A percentile compares a stretch with the other conserved stretches of the same genome.
Conservation (phyloP, 2,888 invertebrate genomes). For the Meloe dianella region DNA sequence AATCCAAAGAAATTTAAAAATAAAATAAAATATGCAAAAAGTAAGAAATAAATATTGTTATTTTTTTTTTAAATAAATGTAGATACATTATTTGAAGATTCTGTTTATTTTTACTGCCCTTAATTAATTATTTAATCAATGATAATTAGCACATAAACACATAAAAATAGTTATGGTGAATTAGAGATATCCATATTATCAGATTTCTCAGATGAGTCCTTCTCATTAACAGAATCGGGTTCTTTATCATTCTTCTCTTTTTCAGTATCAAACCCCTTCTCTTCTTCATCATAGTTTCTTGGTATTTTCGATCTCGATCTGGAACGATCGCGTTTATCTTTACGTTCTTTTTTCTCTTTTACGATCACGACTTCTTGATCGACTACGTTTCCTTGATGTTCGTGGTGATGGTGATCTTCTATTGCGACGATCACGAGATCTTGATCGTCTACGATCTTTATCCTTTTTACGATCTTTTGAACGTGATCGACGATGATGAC, state of each 20-base stretch:
- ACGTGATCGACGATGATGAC: constrained; percentile 62
- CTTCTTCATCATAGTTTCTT: constrained; percentile 65
- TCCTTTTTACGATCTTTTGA: constrained; percentile 65
- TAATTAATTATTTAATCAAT: constrained; percentile 13
- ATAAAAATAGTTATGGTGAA: constrained; percentile 65
- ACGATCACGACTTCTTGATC: constrained; percentile 47
- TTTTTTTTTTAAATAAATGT: background rate
- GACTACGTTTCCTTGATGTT: constrained; percentile 46
- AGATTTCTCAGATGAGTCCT: constrained; percentile 65
- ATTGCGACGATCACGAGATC: constrained; percentile 58
- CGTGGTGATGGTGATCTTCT: constrained; percentile 58
- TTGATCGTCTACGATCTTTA: constrained; percentile 57
- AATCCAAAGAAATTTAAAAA: constrained; percentile 89
- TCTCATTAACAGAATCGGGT: constrained; percentile 56
- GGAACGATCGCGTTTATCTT: constrained; percentile 39
- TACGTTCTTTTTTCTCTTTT: constrained; percentile 47
- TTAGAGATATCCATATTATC: constrained; percentile 84
- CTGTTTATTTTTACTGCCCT: constrained; percentile 8
- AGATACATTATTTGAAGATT: constrained; percentile 3
- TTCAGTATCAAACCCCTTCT: constrained; percentile 60
- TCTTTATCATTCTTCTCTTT: constrained; percentile 51
- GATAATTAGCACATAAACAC: background rate
- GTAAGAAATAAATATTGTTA: background rate
- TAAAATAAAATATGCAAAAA: constrained; percentile 69
- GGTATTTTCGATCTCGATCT: constrained; percentile 54